phyloP scores from a whole-genome alignment of 2,113 vertebrate species.

The Mirounga angustirostris region DNA sequence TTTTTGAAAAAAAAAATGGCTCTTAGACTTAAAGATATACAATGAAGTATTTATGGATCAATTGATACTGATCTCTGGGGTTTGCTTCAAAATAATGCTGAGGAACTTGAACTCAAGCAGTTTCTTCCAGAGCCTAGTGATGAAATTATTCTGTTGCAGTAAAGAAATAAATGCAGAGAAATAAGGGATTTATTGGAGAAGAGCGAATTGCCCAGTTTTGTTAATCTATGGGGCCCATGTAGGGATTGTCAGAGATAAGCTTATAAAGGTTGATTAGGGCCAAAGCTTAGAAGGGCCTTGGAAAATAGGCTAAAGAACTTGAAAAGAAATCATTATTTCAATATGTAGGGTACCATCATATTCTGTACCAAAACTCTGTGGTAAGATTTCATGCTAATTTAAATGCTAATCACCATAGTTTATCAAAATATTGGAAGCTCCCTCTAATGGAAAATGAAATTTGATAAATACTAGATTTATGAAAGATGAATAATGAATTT shows the following conservation, averaged over 20 bases:
- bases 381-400: conserved; percentile 66
- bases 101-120: background rate
- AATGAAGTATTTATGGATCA: background rate
- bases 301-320: background rate
- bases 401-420: conserved; percentile 62
- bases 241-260: background rate
- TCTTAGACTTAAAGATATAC: background rate
- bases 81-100: background rate
- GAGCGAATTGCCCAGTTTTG: background rate
- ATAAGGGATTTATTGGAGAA: background rate
- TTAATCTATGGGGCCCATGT: background rate
- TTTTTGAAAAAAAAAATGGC: background rate
- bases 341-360: background rate
- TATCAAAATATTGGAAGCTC: conserved; percentile 83
- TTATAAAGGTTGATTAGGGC: background rate
- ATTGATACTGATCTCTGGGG: background rate
- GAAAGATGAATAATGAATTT: conserved; percentile 76
- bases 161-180: background rate
- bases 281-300: background rate
- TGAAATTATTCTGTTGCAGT: background rate
- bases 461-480: conserved; percentile 66
- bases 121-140: background rate
- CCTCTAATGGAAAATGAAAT: conserved; percentile 72
- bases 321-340: background rate
- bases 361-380: background rate